phyloP scores from a whole-genome alignment of 2,797 vertebrate genomes.

The Eospalax fontanierii region DNA sequence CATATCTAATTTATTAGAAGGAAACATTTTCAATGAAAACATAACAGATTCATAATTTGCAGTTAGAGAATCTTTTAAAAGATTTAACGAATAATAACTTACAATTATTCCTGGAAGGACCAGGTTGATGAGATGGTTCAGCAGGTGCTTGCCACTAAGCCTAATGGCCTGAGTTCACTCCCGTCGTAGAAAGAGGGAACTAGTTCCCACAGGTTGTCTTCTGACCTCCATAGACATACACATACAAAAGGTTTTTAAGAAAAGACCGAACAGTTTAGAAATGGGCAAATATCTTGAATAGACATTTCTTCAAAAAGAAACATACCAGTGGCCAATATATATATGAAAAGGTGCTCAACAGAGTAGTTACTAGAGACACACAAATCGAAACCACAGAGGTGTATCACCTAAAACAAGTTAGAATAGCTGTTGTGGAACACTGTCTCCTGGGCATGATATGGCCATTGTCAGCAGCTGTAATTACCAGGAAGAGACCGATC shows the following conservation, averaged over 20 bases:
- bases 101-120: neutral
- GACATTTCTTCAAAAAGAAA: conserved; percentile 7
- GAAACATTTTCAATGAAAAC: conserved; percentile 24
- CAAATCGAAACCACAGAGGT: conserved; percentile 8
- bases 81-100: neutral
- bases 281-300: conserved; percentile 5
- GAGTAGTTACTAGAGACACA: neutral
- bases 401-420: neutral
- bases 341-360: neutral
- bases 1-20: conserved; percentile 35
- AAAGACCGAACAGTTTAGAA: conserved; percentile 45
- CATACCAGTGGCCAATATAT: neutral
- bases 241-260: neutral
- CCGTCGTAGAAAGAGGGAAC: neutral
- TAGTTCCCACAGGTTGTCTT: too few relatives aligned
- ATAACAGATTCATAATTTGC: conserved; percentile 13
- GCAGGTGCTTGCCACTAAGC: neutral
- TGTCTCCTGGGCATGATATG: neutral
- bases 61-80: conserved; percentile 29
- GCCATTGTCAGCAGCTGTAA: neutral
- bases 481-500: neutral
- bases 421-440: neutral
- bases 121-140: neutral
- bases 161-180: neutral
- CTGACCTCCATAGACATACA: too few relatives aligned